Conservation (phyloP, 2,113 vertebrate species). For the Malurus elegans region DNA sequence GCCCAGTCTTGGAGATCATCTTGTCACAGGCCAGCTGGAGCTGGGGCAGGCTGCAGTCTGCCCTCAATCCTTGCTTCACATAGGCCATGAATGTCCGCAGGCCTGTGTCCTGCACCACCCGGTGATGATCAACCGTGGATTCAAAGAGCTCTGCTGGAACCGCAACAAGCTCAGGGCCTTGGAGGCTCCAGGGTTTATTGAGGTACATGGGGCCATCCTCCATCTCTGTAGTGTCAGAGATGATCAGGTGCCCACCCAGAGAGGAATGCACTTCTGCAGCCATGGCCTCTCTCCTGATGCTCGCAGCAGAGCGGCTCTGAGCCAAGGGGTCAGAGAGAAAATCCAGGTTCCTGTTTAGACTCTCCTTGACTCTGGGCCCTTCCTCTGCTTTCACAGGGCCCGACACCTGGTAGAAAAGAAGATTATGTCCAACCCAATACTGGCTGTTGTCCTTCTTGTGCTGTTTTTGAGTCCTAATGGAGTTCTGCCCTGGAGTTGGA, state of each 20-base stretch:
- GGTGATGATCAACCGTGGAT: neutral
- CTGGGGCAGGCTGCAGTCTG: neutral
- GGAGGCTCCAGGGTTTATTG: fast-evolving
- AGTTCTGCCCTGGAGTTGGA: neutral
- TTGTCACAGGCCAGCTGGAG: constrained; percentile 14
- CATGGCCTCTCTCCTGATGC: neutral
- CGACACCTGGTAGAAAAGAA: neutral
- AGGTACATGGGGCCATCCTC: neutral
- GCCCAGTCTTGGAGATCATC: neutral
- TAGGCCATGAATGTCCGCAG: neutral
- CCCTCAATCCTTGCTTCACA: neutral
- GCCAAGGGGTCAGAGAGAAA: neutral
- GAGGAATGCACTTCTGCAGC: neutral
- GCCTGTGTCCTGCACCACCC: neutral
- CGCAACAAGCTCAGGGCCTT: fast-evolving
- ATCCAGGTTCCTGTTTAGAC: neutral
- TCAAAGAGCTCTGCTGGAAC: neutral
- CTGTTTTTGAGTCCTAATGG: too few species aligned
- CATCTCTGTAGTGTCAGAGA: too few species aligned
- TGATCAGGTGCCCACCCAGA: fast-evolving
- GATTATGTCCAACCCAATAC: neutral
- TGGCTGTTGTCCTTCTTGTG: neutral
- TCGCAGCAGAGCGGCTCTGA: fast-evolving
- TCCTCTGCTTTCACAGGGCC: fast-evolving
- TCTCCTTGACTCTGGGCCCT: fast-evolving